Evolutionary conservation across 1,140 invertebrate genomes (phyloP), one percentile per base, ranked within the genome.

Genomic region (Plutomurus gul): DNA sequence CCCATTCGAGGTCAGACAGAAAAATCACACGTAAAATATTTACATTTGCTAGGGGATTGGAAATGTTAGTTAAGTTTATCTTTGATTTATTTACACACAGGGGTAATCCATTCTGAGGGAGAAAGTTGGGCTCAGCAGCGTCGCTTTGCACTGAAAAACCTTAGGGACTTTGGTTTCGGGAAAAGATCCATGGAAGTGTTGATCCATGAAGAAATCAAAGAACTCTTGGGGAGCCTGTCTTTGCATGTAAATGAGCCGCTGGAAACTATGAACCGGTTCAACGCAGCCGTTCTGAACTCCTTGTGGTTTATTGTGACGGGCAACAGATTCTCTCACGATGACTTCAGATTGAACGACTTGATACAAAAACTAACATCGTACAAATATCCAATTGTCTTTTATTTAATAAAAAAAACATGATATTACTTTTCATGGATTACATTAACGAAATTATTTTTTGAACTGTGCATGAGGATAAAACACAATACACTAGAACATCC

Each of bases 171-270:
- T 71, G 75, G 75, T 30, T 71, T 77, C 43, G 51, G 51, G 10
- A 77, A 70, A 20, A 71, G 70, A 70, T 40, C 47, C 8, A 76
- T 76, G 27, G 74, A 76, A 39, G 27, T 27, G n/a, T 60, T 76
- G 22, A 11, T 76, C 8, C 46, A 56, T 16, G 47, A 76, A 1
- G 74, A 76, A 40, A 43, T 76, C 20, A 40, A 33, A 18, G 74
- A 76, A 16, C 18, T 76, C 3, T 25, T 76, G 3, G n/a, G 56
- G 11, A 36, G 7, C 6, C 16, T 76, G 4, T 30, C 27, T 0
- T 36, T 20, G 16, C 47, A 56, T 39, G 74, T 56, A 0, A 47
- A 47, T 18, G 56, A 46, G 3, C 30, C 74, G 4, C 16, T 76
- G 0, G 27, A 37, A 51, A 76, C 49, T n/a, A 46, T 49, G 7